Conservation (phyloP, 2,888 invertebrate species). For the Papilio gigon region DNA sequence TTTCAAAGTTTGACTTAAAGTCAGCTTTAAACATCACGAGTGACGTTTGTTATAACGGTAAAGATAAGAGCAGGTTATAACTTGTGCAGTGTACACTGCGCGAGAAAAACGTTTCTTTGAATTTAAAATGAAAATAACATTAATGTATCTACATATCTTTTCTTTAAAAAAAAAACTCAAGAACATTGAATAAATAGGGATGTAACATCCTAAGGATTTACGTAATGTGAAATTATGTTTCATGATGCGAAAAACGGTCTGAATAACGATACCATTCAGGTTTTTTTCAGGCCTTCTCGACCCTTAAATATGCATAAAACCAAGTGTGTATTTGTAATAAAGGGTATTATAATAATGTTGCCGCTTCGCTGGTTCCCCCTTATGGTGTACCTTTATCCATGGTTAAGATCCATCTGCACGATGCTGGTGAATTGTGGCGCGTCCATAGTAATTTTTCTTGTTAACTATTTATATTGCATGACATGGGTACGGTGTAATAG, state of each 20-base stretch:
- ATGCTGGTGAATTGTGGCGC: conserved; percentile 51
- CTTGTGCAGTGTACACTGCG: background rate
- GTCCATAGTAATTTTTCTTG: conserved; percentile 65
- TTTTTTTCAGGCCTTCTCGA: conserved; percentile 29
- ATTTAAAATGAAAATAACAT: background rate
- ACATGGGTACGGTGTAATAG: conserved; percentile 72
- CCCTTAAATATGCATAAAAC: conserved; percentile 34
- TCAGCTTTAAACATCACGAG: conserved; percentile 21
- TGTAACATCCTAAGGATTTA: conserved; percentile 15
- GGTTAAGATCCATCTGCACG: conserved; percentile 47
- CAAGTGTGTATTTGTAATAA: conserved; percentile 32
- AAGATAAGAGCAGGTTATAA: conserved; percentile 19
- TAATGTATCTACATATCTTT: background rate
- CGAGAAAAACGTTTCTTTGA: background rate
- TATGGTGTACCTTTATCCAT: conserved; percentile 33
- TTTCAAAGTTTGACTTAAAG: conserved; percentile 31
- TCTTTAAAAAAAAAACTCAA: conserved; percentile 14
- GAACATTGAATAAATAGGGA: conserved; percentile 1
- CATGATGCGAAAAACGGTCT: conserved; percentile 24
- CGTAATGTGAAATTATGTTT: conserved; percentile 25
- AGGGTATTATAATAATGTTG: conserved; percentile 34
- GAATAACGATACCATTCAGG: conserved; percentile 30
- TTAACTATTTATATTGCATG: conserved; percentile 67
- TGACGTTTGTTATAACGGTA: conserved; percentile 15
- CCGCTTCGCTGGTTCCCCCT: conserved; percentile 22